Evolutionary conservation across 2,113 vertebrate species (phyloP), one percentile per base, ranked within the genome.

Genomic region (Spea multiplicata): DNA sequence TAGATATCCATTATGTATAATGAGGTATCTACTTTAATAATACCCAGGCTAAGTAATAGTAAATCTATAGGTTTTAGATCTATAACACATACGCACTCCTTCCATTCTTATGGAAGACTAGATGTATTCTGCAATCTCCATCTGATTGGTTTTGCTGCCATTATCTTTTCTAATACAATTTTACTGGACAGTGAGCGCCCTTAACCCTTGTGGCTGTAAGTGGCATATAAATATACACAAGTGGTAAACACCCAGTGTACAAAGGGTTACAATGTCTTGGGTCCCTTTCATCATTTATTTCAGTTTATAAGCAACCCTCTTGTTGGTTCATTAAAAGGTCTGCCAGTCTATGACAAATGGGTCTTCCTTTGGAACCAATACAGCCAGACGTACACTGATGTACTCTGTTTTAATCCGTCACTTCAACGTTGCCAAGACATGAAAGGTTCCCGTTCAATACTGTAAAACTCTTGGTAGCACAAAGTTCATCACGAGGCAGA

Each of bases 271-370:
- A 59, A 59, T 59, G 55, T 59, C 55, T 13, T 9, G 14, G 10
- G n/a, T 5, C 61, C 8, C 8, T 64, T 2, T 16, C 30, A 57
- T 75, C 64, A 67, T 67, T 45, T 76, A 5, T 49, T 44, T 53
- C 65, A 67, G 17, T 66, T 66, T 69, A 57, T 30, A 8, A n/a
- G 47, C 50, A 76, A 76, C 59, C 55, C 65, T 76, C 53, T 30
- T 68, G 65, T 69, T 76, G 66, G 50, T 76, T 68, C 74, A 68
- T 69, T 76, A 76, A 76, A 68, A 57, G 66, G 66, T 44, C 14
- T 61, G n/a, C 45, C 45, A 48, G n/a, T 49, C 16, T 59, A 53
- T 69, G 66, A 69, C 66, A 69, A 70, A 76, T 76, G 66, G 52
- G 66, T 49, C 66, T 48, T 61, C 69, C 44, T 59, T 55, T 44